phyloP scores from a whole-genome alignment of 2,888 invertebrate species.

The Podabrus alpinus region DNA sequence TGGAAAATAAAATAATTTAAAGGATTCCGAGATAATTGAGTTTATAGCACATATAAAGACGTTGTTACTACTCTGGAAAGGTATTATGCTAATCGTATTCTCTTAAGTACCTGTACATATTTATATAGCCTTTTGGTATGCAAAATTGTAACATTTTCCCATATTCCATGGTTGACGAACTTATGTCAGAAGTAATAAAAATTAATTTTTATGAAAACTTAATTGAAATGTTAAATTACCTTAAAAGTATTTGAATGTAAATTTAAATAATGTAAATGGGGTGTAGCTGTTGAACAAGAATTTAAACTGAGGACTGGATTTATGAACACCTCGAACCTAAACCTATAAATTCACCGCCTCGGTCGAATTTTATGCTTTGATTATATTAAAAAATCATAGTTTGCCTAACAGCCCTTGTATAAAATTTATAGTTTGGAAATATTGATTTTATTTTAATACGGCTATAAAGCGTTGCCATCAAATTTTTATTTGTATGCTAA shows the following conservation, averaged over 20 bases:
- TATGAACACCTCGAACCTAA: neutral
- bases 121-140: no score
- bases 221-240: neutral
- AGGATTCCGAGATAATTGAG: no score
- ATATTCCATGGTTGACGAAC: neutral
- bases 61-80: neutral
- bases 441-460: neutral
- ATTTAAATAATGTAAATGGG: neutral
- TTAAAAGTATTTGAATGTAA: neutral
- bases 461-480: neutral
- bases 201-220: neutral
- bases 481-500: neutral
- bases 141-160: neutral
- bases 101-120: no score
- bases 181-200: neutral
- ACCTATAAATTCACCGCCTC: neutral
- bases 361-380: neutral
- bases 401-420: neutral
- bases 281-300: neutral
- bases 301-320: neutral
- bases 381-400: neutral
- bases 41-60: no score
- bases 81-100: no score
- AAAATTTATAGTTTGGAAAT: neutral
- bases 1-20: no score